phyloP scores from a whole-genome alignment of 2,888 invertebrate species.

The Meteorus cinctellus region DNA sequence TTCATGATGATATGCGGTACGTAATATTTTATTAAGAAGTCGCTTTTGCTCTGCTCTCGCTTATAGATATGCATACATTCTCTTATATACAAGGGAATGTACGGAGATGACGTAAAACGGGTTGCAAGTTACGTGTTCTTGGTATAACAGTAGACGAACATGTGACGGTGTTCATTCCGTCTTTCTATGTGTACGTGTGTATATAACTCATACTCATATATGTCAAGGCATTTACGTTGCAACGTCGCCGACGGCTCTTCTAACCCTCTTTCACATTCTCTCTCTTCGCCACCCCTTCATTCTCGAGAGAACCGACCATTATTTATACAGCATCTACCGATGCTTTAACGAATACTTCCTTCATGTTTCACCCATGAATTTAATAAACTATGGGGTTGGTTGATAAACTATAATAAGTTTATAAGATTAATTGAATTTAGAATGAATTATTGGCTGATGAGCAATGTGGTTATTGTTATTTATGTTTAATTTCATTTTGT shows the following conservation, averaged over 20 bases:
- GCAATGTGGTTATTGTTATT: neutral
- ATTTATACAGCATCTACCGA: neutral
- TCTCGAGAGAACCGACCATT: neutral
- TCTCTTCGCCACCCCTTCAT: neutral
- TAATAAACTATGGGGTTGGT: neutral
- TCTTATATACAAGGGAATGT: neutral
- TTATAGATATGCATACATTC: neutral
- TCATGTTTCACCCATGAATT: neutral
- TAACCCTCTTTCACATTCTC: neutral
- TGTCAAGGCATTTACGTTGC: neutral
- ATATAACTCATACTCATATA: neutral
- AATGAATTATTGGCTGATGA: neutral
- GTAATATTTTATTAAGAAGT: neutral
- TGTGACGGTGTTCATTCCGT: neutral
- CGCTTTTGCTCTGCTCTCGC: neutral
- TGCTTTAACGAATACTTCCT: neutral
- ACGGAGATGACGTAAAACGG: neutral
- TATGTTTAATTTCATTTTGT: neutral
- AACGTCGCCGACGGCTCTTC: neutral
- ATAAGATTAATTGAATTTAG: neutral
- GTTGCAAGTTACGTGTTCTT: neutral
- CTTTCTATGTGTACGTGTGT: neutral
- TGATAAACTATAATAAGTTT: neutral
- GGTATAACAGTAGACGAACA: neutral
- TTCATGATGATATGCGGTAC: neutral